A percentile compares a stretch with the other conserved stretches of the same genome.
Evolutionary conservation across 1,140 invertebrate genomes (phyloP).

Genomic region (Zeugodacus cucurbitae): DNA sequence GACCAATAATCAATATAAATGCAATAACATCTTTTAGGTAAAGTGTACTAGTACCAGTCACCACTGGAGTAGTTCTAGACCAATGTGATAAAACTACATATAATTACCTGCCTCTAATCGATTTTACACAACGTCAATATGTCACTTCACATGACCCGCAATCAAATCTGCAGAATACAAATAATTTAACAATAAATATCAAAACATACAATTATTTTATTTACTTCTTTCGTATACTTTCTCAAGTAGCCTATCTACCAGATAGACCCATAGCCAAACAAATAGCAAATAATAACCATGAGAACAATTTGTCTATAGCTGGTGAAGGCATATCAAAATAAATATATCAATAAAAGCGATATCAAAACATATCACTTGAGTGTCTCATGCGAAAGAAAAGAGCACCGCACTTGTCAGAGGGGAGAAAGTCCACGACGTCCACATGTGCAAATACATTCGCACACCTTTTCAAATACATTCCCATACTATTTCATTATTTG

Average conservation of each 20-base stretch:
- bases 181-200: constrained; percentile 31
- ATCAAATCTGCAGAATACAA: background rate
- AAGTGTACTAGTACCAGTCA: background rate
- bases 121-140: background rate
- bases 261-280: background rate
- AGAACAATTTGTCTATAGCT: background rate
- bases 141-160: background rate
- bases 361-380: constrained; percentile 24
- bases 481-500: background rate
- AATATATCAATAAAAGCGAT: constrained; percentile 19
- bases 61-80: background rate
- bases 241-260: constrained; percentile 15
- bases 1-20: no score
- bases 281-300: constrained; percentile 16
- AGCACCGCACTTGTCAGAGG: background rate
- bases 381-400: background rate
- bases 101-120: background rate
- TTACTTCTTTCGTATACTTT: background rate
- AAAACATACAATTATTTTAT: constrained; percentile 3
- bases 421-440: background rate
- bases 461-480: background rate
- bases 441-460: background rate
- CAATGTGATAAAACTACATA: background rate
- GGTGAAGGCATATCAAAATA: background rate
- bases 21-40: no score